A percentile compares a stretch with the other conserved stretches of the same genome.
These are phyloP conservation scores for Meta bourneti DNA, from an alignment of 2,888 invertebrate genomes.

Conservation along the genomic window DNA sequence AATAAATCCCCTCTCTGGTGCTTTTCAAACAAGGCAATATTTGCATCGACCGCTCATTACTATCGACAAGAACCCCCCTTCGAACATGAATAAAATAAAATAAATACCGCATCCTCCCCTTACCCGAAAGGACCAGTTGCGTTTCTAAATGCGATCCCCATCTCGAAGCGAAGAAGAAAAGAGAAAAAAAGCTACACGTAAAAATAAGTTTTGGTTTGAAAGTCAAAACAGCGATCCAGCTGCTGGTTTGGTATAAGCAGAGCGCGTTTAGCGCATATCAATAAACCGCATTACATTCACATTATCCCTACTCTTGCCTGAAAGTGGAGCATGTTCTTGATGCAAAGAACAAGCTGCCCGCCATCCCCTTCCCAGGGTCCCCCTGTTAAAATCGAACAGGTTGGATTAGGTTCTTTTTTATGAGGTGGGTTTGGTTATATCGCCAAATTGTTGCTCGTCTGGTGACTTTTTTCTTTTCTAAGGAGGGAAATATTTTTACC, in stretches of 20 bases:
- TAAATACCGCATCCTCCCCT: slow-evolving; percentile 45
- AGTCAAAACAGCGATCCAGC: slow-evolving; percentile 70
- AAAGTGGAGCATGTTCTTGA: neutral
- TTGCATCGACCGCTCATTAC: slow-evolving; percentile 72
- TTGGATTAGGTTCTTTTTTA: slow-evolving; percentile 45
- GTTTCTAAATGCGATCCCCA: slow-evolving; percentile 21
- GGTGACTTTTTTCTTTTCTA: no score
- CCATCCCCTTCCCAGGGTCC: neutral
- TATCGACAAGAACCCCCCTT: slow-evolving; percentile 52
- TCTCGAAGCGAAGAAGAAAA: neutral
- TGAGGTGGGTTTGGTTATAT: neutral
- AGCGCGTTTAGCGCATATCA: slow-evolving; percentile 62
- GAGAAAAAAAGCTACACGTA: neutral
- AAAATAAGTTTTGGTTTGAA: slow-evolving; percentile 57
- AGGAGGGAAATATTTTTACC: no score
- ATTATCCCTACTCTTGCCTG: slow-evolving; percentile 51
- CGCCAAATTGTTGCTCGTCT: no score
- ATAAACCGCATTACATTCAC: slow-evolving; percentile 73
- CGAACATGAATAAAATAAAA: slow-evolving; percentile 54
- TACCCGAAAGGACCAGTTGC: slow-evolving; percentile 62
- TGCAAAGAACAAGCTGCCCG: neutral
- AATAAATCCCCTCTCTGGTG: slow-evolving; percentile 20
- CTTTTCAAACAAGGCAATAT: slow-evolving; percentile 62
- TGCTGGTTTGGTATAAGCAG: slow-evolving; percentile 40
- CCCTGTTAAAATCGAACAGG: slow-evolving; percentile 58